Conservation (phyloP, 2,888 invertebrate species). For the Luffia ferchaultella region DNA sequence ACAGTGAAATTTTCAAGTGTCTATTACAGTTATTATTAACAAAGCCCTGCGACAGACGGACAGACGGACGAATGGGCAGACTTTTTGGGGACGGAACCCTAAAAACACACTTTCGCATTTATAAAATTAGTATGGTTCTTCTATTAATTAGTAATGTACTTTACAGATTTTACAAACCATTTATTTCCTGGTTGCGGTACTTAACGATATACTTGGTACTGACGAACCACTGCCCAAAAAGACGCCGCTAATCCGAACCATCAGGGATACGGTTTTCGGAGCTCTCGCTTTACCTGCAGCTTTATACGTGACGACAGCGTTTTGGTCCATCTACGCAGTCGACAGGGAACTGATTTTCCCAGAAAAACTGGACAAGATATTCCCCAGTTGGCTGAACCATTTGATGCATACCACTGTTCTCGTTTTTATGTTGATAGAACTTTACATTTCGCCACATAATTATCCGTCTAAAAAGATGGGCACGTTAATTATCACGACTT, state of each 20-base stretch:
- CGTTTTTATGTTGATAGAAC: slow-evolving; percentile 77
- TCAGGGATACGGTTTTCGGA: slow-evolving; percentile 72
- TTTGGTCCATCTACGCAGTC: slow-evolving; percentile 85
- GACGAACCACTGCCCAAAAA: slow-evolving; percentile 68
- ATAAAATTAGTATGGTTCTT: too few species aligned
- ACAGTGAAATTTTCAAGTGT: too few species aligned
- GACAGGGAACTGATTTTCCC: slow-evolving; percentile 92
- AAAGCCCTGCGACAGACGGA: too few species aligned
- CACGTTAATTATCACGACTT: slow-evolving; percentile 56
- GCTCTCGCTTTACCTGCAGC: slow-evolving; percentile 78
- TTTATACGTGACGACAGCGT: slow-evolving; percentile 82
- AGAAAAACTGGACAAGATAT: slow-evolving; percentile 75
- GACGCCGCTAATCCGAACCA: slow-evolving; percentile 63
- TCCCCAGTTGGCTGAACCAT: slow-evolving; percentile 91
- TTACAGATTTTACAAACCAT: slow-evolving; percentile 77
- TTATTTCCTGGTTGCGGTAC: slow-evolving; percentile 76
- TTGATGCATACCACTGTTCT: slow-evolving; percentile 85
- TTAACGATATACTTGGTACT: slow-evolving; percentile 79
- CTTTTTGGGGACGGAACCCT: too few species aligned
- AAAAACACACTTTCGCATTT: too few species aligned
- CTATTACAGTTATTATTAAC: too few species aligned
- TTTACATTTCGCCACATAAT: slow-evolving; percentile 72
- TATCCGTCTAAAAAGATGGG: slow-evolving; percentile 76
- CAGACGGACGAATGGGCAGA: too few species aligned
- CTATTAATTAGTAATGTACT: too few species aligned